These are phyloP conservation scores for Ormyrus thymus DNA, from an alignment of 2,888 invertebrate species.

Conservation along the genomic window DNA sequence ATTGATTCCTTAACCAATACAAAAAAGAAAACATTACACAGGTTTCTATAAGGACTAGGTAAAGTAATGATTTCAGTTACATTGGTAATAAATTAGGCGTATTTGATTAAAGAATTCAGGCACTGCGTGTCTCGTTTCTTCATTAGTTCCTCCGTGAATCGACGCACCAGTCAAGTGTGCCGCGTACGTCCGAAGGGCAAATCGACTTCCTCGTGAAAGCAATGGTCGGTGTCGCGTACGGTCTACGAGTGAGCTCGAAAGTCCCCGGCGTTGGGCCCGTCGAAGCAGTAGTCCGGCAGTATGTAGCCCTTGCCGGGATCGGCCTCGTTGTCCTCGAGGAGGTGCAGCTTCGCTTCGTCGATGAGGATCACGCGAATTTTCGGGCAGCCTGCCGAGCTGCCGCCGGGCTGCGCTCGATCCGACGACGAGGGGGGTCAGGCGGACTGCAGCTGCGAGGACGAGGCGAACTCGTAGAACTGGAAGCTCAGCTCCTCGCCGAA, in stretches of 20 bases:
- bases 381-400: constrained; percentile 18
- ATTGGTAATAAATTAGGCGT: constrained; percentile 63
- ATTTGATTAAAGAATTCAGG: constrained; percentile 55
- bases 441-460: constrained; percentile 72
- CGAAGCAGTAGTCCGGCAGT: constrained; percentile 12
- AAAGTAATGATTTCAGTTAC: constrained; percentile 60
- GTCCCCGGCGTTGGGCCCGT: background rate
- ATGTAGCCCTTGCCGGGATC: constrained; percentile 6
- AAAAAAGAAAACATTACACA: constrained; percentile 69
- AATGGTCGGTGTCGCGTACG: background rate
- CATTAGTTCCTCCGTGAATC: background rate
- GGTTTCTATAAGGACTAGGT: constrained; percentile 67
- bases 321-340: constrained; percentile 56
- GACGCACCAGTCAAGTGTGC: no score
- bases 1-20: constrained; percentile 70
- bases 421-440: constrained; percentile 69
- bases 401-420: constrained; percentile 67
- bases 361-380: constrained; percentile 68
- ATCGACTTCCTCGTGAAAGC: background rate
- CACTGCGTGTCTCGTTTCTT: constrained; percentile 54
- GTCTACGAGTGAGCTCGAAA: constrained; percentile 2
- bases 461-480: constrained; percentile 77
- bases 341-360: constrained; percentile 63
- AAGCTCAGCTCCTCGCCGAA: constrained; percentile 77
- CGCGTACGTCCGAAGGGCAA: no score